Evolutionary conservation across 1,140 invertebrate genomes (phyloP), one percentile per base, ranked within the genome.

Genomic region (Neuroterus valhalla): DNA sequence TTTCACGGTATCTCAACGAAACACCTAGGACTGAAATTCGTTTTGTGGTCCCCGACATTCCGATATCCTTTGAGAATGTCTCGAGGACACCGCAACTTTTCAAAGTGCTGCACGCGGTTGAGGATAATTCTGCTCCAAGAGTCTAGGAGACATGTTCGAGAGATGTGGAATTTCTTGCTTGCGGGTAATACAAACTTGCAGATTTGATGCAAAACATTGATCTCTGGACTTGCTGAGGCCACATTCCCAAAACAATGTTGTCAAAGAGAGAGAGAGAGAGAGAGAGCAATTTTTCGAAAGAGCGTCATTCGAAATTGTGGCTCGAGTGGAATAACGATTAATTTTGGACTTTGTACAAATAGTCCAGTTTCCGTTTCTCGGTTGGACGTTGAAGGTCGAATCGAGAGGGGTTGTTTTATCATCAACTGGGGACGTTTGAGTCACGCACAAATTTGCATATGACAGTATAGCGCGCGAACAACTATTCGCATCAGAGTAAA

Each of bases 401-500:
- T 62, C 26, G 52, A 62, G 21, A 15, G 31, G 46, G 46, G 69
- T 52, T 52, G 48, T 52, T 70, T 31, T 52, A 52, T 70, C 23
- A 31, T 62, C 21, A 26, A 46, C 66, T 19, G 17, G 52, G 21
- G 21, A 62, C 21, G 21, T 26, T 62, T 62, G 23, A 74, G 82
- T 84, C 78, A 77, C 72, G 82, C 77, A 78, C 77, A 76, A 62
- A 84, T 82, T 85, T 82, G 75, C 84, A 82, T 84, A 75, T 74
- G 71, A 67, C 72, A 73, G 73, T 82, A 80, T 81, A 76, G 76
- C 78, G 79, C 76, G 78, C 68, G 71, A 76, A 70, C 44, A 70
- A 46, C 48, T 69, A 48, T 70, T 76, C 74, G 73, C 75, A 70
- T 50, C 48, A 52, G 21, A 52, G 76, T 75, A 81, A 81, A 79